Evolutionary conservation across 2,113 vertebrate species (phyloP), one percentile per base, ranked within the genome.

Genomic region (Rhabdornis inornatus): DNA sequence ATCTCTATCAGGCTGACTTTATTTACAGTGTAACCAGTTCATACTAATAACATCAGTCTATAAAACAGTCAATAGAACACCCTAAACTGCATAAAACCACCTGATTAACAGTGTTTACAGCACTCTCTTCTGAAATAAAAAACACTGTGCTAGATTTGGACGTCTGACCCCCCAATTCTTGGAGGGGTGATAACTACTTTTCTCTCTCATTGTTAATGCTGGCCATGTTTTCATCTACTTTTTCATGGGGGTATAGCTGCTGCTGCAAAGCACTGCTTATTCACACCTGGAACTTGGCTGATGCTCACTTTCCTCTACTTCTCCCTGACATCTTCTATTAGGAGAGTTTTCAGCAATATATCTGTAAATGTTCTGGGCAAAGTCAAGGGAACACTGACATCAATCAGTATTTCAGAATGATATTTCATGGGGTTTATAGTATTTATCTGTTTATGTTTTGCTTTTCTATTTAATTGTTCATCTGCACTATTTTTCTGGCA

Each of bases 91-190:
- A 92, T 90, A 76, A 97, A 95, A 60, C 13, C 47, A 91, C 53
- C 57, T 87, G 56, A 96, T 97, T 94, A 97, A 95, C 79, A 91
- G 94, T 92, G 97, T 71, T 94, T 95, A 96, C 86, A 93, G 44
- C 79, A 78, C 61, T 68, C 53, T 77, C n/a, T 87, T 76, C 80
- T 76, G 92, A 97, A 97, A 94, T 92, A 94, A 95, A 95, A 95
- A 87, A 80, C 79, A 61, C 50, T 19, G 20, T 50, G 64, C 61
- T 88, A 33, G 42, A 90, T 94, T 81, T 96, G 86, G 97, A 96
- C 97, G 97, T 96, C 97, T 97, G 96, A 81, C 64, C 64, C 64
- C 55, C 61, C 55, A 92, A 50, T 88, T 96, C 83, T 94, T 97
- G 44, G 81, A 94, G 86, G 76, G 55, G 44, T 88, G 37, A 94